Evolutionary conservation across 2,797 vertebrate species (phyloP).

Genomic region (Urocyon cinereoargenteus): DNA sequence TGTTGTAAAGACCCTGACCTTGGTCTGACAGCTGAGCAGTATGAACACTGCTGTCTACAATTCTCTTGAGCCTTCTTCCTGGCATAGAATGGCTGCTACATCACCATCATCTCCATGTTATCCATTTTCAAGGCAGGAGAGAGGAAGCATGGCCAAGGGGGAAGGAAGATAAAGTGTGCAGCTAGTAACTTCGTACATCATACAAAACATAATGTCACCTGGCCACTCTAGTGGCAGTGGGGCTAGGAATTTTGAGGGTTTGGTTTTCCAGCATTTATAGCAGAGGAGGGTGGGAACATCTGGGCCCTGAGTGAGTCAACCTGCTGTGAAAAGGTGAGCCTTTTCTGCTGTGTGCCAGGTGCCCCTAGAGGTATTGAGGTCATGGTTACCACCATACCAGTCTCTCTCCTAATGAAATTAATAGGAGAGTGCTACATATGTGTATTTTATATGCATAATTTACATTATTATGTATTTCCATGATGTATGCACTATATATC

Average conservation of each 20-base stretch:
- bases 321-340: not conserved
- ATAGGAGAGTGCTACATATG: fast-evolving
- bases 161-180: not conserved
- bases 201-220: not conserved
- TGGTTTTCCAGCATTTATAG: not conserved
- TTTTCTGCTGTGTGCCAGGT: not conserved
- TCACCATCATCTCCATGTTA: not conserved
- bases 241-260: not conserved
- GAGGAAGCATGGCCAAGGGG: not conserved
- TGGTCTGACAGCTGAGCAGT: not conserved
- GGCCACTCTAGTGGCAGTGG: not conserved
- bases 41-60: not conserved
- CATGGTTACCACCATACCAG: not conserved
- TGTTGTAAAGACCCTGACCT: not conserved
- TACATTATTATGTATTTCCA: too few species aligned
- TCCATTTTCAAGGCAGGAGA: not conserved
- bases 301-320: not conserved
- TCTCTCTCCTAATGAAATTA: not conserved
- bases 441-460: not conserved
- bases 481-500: too few species aligned
- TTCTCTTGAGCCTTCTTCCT: not conserved
- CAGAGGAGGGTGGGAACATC: not conserved
- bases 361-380: not conserved
- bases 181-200: fast-evolving
- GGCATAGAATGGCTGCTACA: not conserved